Evolutionary conservation across 2,113 vertebrate genomes (phyloP), one percentile per base, ranked within the genome.

Genomic region (Cranoglanis bouderius): DNA sequence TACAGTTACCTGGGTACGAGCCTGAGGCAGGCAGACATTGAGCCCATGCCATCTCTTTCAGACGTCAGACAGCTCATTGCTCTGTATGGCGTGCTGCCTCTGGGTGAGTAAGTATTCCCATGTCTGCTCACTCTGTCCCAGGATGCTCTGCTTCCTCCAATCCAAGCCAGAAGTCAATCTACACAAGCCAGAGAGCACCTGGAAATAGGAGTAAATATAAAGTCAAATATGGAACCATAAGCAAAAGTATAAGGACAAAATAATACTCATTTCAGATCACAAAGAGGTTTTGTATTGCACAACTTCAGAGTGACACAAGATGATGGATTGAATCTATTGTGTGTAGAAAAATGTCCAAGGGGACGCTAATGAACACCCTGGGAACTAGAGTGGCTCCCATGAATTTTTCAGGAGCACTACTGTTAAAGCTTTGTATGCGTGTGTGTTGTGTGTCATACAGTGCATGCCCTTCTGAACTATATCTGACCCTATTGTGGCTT

Each of bases 41-140:
- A 97, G 80, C 97, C 97, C 53, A 84, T 96, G 96, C 96, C 97
- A 61, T 96, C 97, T 0, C 94, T 96, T 0, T 94, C 94, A 18
- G 96, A 97, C 0, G 94, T 97, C 87, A 93, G 95, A 0, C 97
- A 97, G 93, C 96, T 97, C 3, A 86, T 97, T 59, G 72, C 96
- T 0, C 92, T 98, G 26, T 97, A 97, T 0, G 97, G 94, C 70
- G 90, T 98, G 87, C 2, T 97, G 91, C 97, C 97, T 0, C 91
- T 98, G 90, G 97, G 97, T 97, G 92, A 96, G 93, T 61, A 65
- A 55, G 84, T 80, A 6, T 82, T 85, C 83, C 84, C 74, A 89
- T 51, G 85, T 90, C 59, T 87, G 12, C 82, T 43, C 61, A 29
- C 49, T 83, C 65, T 53, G 26, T 65, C 87, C n/a, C 77, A 82